These are phyloP conservation scores for Trichonephila inaurata DNA, from an alignment of 1,140 invertebrate genomes.

Conservation along the genomic window DNA sequence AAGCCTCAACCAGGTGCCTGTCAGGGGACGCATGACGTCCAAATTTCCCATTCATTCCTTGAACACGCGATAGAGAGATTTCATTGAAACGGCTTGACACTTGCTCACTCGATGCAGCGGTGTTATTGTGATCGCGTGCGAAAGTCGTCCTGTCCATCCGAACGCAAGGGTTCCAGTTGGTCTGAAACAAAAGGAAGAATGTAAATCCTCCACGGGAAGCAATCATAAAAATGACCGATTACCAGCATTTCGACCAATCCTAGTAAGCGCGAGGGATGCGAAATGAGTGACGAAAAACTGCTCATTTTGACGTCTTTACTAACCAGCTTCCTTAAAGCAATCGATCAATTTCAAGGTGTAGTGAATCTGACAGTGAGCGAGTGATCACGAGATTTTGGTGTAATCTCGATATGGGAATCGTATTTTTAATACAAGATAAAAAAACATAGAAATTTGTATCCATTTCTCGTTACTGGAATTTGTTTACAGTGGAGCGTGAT, in stretches of 20 bases:
- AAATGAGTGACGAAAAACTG: slow-evolving; percentile 65
- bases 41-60: slow-evolving; percentile 53
- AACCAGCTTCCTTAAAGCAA: slow-evolving; percentile 56
- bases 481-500: too few relatives aligned
- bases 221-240: slow-evolving; percentile 65
- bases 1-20: slow-evolving; percentile 55
- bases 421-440: too few relatives aligned
- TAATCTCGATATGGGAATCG: not conserved
- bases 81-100: slow-evolving; percentile 44
- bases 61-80: slow-evolving; percentile 59
- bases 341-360: slow-evolving; percentile 64
- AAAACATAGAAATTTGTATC: too few relatives aligned
- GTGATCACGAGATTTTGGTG: not conserved
- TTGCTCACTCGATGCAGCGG: not conserved
- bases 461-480: too few relatives aligned
- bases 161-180: slow-evolving; percentile 62
- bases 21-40: slow-evolving; percentile 40
- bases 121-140: slow-evolving; percentile 35
- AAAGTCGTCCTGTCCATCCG: slow-evolving; percentile 27
- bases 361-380: slow-evolving; percentile 44
- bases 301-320: slow-evolving; percentile 64
- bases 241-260: slow-evolving; percentile 51
- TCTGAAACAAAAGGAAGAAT: slow-evolving; percentile 71
- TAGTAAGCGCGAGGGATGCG: slow-evolving; percentile 8
- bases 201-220: slow-evolving; percentile 53